These are phyloP conservation scores for Erpetoichthys calabaricus DNA, from an alignment of 2,797 vertebrate species.

Conservation along the genomic window DNA sequence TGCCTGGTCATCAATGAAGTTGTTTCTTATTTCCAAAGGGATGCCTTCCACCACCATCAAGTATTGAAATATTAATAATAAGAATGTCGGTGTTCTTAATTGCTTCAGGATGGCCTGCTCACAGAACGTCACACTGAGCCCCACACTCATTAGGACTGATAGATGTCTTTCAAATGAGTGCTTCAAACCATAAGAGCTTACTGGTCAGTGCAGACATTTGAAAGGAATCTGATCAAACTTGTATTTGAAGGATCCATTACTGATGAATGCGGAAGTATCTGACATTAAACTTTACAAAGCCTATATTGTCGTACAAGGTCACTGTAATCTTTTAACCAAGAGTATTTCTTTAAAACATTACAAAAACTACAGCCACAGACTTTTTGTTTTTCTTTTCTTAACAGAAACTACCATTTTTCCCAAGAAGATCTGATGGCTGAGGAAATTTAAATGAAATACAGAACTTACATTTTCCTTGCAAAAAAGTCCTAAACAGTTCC, in stretches of 20 bases:
- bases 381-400: slow-evolving; percentile 6
- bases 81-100: too few relatives aligned
- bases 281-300: slow-evolving; percentile 12
- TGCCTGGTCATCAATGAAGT: too few relatives aligned
- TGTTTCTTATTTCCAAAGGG: too few relatives aligned
- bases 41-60: too few relatives aligned
- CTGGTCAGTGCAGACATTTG: background rate
- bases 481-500: too few relatives aligned
- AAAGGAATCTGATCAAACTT: background rate
- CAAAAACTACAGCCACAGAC: slow-evolving; percentile 11
- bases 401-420: slow-evolving; percentile 2
- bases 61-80: too few relatives aligned
- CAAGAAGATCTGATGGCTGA: slow-evolving; percentile 4
- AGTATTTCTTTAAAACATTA: slow-evolving; percentile 14
- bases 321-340: slow-evolving; percentile 15
- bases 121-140: background rate
- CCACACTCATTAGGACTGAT: background rate
- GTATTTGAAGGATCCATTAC: background rate
- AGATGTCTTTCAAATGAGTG: background rate
- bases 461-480: background rate
- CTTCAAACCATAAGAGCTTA: background rate
- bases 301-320: slow-evolving; percentile 22
- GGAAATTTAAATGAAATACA: slow-evolving; percentile 12
- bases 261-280: background rate
- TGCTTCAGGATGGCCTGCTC: background rate